Conservation (phyloP, 2,797 vertebrate genomes). For the Eospalax fontanierii region DNA sequence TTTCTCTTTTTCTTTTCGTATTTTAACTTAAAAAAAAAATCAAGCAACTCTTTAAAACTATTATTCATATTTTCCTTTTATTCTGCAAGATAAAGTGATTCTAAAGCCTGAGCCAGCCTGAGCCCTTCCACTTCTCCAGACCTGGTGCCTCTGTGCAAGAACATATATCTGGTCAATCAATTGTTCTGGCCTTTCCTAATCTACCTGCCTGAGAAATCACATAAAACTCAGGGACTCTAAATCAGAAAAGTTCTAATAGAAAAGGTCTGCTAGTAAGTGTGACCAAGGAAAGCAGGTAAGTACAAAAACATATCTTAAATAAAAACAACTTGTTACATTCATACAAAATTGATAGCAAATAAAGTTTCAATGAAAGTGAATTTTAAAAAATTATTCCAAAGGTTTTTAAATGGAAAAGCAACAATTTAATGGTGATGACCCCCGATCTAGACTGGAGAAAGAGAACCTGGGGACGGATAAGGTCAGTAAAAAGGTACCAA, state of each 20-base stretch:
- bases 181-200: slow-evolving; percentile 24
- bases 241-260: not conserved
- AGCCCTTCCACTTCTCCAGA: not conserved
- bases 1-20: not conserved
- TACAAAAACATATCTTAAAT: not conserved
- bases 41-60: not conserved
- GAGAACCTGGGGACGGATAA: not conserved
- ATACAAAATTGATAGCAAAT: not conserved
- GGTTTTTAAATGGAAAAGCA: slow-evolving; percentile 22
- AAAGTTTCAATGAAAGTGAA: slow-evolving; percentile 26
- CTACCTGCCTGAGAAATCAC: slow-evolving; percentile 27
- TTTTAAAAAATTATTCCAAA: slow-evolving; percentile 1
- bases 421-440: not conserved
- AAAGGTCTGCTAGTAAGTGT: not conserved
- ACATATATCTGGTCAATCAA: not conserved
- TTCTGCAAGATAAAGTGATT: not conserved
- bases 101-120: not conserved
- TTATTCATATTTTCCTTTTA: not conserved
- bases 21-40: slow-evolving; percentile 17
- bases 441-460: slow-evolving; percentile 27
- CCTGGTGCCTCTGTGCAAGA: not conserved
- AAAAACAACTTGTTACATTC: slow-evolving; percentile 18
- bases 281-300: not conserved
- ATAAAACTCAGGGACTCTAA: not conserved
- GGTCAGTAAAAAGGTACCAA: not conserved